A percentile compares a stretch with the other conserved stretches of the same genome.
These are phyloP conservation scores for Stratiolaelaps scimitus DNA, from an alignment of 1,140 invertebrate genomes.

Conservation along the genomic window DNA sequence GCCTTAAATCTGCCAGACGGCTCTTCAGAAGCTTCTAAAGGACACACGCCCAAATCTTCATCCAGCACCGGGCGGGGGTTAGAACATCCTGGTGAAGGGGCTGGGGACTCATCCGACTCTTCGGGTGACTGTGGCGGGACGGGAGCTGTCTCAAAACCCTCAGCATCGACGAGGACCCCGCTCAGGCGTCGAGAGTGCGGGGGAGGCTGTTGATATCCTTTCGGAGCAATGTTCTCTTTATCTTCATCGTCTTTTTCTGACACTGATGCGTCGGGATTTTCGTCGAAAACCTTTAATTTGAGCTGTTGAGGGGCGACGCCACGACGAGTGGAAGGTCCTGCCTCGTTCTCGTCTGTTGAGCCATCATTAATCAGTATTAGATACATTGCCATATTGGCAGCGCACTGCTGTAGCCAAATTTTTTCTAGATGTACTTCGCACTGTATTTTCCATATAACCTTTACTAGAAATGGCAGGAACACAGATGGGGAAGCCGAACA, in stretches of 20 bases:
- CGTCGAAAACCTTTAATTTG: slow-evolving; percentile 9
- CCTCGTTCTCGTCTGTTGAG: slow-evolving; percentile 12
- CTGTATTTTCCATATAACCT: too few species aligned
- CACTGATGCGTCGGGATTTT: background rate
- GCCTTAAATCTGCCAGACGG: background rate
- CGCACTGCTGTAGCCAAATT: too few species aligned
- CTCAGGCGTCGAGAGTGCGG: background rate
- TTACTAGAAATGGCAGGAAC: too few species aligned
- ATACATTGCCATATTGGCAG: too few species aligned
- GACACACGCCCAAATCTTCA: background rate
- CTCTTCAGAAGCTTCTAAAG: background rate
- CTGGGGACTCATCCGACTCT: too few species aligned
- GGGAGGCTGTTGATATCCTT: slow-evolving; percentile 22
- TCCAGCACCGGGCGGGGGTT: background rate
- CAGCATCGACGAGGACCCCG: slow-evolving; percentile 11
- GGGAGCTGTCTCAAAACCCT: slow-evolving; percentile 14
- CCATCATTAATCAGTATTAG: too few species aligned
- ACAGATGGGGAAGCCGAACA: too few species aligned
- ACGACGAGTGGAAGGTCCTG: background rate
- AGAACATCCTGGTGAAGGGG: background rate
- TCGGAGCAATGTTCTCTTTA: slow-evolving; percentile 16
- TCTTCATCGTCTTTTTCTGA: slow-evolving; percentile 18
- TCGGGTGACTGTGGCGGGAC: background rate
- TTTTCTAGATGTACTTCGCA: too few species aligned
- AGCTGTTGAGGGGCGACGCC: background rate